Conservation (phyloP, 2,888 invertebrate species). For the Lysandra bellargus region DNA sequence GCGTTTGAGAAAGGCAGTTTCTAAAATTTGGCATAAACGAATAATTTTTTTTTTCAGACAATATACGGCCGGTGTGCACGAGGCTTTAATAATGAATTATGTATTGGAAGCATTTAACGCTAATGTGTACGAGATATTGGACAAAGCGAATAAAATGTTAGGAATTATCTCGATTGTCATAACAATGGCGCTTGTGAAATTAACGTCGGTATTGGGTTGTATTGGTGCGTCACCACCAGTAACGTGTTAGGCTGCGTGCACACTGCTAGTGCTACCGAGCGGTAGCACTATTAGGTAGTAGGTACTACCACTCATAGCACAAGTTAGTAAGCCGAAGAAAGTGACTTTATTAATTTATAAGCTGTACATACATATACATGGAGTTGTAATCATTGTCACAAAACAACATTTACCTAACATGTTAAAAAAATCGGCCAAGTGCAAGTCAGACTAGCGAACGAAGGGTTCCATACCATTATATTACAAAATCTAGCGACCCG, state of each 20-base stretch:
- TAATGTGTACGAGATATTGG: neutral
- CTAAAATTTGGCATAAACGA: neutral
- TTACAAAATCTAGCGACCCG: too few species aligned
- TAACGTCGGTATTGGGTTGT: constrained; percentile 46
- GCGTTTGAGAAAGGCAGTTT: neutral
- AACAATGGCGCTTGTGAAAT: constrained; percentile 52
- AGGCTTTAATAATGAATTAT: neutral
- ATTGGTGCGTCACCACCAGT: neutral
- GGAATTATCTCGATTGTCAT: constrained; percentile 54
- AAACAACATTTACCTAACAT: too few species aligned
- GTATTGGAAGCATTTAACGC: neutral
- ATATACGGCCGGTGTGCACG: neutral
- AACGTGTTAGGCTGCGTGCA: neutral
- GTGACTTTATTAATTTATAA: too few species aligned
- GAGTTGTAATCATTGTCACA: too few species aligned
- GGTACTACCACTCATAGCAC: too few species aligned
- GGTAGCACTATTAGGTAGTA: too few species aligned
- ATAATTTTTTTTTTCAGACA: neutral
- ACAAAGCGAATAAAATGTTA: constrained; percentile 38
- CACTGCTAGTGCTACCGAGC: neutral
- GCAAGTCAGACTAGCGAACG: too few species aligned
- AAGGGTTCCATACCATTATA: too few species aligned
- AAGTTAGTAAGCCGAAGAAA: too few species aligned
- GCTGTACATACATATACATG: too few species aligned
- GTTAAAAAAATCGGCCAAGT: too few species aligned